Conservation (phyloP, 2,113 vertebrate genomes). For the Bambusicola thoracicus region DNA sequence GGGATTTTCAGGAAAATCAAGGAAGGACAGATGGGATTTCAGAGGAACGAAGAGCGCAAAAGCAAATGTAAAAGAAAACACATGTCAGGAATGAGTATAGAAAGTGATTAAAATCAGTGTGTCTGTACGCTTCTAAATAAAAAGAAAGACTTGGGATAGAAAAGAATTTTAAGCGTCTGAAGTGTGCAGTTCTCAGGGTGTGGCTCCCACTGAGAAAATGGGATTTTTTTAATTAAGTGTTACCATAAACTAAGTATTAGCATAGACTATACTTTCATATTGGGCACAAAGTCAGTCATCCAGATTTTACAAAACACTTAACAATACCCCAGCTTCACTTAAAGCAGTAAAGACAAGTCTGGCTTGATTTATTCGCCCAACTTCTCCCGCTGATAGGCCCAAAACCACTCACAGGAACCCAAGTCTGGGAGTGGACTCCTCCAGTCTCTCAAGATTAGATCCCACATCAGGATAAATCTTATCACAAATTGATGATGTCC, state of each 20-base stretch:
- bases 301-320: not conserved
- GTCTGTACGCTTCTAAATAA: accelerated
- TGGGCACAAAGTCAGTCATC: not conserved
- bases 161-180: not conserved
- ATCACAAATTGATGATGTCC: not conserved
- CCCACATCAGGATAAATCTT: not conserved
- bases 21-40: not conserved
- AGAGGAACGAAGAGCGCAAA: not conserved
- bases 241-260: not conserved
- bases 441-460: not conserved
- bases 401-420: not conserved
- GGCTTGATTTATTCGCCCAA: not conserved
- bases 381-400: not conserved
- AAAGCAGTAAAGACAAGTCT: not conserved
- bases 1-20: not conserved
- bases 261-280: not conserved
- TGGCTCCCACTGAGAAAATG: not conserved
- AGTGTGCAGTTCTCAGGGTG: not conserved
- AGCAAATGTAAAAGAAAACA: not conserved
- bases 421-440: not conserved
- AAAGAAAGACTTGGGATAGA: not conserved
- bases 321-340: not conserved
- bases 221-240: not conserved
- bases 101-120: not conserved
- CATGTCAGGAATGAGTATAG: not conserved